Evolutionary conservation across 2,888 invertebrate genomes (phyloP).

Genomic region (Agonopterix alstromeriana): DNA sequence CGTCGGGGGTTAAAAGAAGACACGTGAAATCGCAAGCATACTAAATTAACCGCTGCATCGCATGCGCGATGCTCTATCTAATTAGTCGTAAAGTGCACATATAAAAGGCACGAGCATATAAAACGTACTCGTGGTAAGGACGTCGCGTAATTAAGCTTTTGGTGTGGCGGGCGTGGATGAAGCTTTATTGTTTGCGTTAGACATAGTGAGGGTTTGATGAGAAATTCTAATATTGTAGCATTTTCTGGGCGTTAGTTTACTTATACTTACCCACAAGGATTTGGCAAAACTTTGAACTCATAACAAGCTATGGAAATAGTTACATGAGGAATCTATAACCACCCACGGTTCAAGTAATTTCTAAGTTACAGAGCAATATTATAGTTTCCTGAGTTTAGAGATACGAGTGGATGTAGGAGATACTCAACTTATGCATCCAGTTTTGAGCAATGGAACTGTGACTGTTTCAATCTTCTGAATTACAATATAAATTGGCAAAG

Average conservation of each 20-base stretch:
- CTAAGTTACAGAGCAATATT: neutral
- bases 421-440: neutral
- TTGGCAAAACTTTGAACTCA: too few relatives aligned
- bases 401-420: neutral
- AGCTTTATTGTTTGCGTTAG: too few relatives aligned
- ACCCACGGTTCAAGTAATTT: neutral
- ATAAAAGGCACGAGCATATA: neutral
- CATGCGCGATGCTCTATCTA: neutral
- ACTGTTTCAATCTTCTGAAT: conserved; percentile 1
- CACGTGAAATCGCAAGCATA: too few relatives aligned
- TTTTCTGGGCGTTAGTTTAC: too few relatives aligned
- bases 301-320: too few relatives aligned
- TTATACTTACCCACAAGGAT: too few relatives aligned
- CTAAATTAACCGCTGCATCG: neutral
- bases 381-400: neutral
- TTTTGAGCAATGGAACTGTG: neutral
- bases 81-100: neutral
- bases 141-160: neutral
- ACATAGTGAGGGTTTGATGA: too few relatives aligned
- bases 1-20: too few relatives aligned
- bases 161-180: neutral
- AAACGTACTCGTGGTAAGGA: neutral
- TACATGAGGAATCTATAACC: too few relatives aligned
- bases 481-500: conserved; percentile 6
- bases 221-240: too few relatives aligned